phyloP scores from a whole-genome alignment of 2,888 invertebrate genomes.

The Tipula confusa region DNA sequence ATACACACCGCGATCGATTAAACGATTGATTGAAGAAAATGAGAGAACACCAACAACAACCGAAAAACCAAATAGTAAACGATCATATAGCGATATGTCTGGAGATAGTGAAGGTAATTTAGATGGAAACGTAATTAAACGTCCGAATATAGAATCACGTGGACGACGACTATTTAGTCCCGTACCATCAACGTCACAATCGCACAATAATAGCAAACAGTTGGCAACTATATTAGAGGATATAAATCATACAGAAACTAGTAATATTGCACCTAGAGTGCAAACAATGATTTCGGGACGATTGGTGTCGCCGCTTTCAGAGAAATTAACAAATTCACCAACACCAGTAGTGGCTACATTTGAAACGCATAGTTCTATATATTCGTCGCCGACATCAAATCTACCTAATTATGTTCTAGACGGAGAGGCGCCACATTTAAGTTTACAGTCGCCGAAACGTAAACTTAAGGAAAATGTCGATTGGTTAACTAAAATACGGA shows the following conservation, averaged over 20 bases:
- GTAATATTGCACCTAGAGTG: background rate
- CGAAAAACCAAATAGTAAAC: constrained; percentile 43
- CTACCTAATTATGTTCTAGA: constrained; percentile 72
- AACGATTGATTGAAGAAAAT: constrained; percentile 49
- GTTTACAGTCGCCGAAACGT: constrained; percentile 63
- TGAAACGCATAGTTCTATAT: constrained; percentile 39
- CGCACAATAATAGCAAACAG: background rate
- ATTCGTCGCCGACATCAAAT: constrained; percentile 62
- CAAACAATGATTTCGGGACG: background rate
- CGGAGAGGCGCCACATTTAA: constrained; percentile 72
- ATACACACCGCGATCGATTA: constrained; percentile 53
- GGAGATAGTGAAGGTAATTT: constrained; percentile 39
- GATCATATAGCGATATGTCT: constrained; percentile 45
- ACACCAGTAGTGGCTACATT: constrained; percentile 32
- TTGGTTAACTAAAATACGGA: constrained; percentile 66
- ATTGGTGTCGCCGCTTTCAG: constrained; percentile 32
- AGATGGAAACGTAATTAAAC: constrained; percentile 45
- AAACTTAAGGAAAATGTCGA: constrained; percentile 60
- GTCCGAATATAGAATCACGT: constrained; percentile 47
- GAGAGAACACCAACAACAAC: constrained; percentile 44
- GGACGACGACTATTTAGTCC: constrained; percentile 53
- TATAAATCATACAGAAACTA: background rate
- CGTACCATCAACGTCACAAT: constrained; percentile 36
- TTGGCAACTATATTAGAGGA: constrained; percentile 34
- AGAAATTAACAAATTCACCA: constrained; percentile 21